These are phyloP conservation scores for Philopotamus ludificatus DNA, from an alignment of 1,140 invertebrate genomes.

Conservation along the genomic window DNA sequence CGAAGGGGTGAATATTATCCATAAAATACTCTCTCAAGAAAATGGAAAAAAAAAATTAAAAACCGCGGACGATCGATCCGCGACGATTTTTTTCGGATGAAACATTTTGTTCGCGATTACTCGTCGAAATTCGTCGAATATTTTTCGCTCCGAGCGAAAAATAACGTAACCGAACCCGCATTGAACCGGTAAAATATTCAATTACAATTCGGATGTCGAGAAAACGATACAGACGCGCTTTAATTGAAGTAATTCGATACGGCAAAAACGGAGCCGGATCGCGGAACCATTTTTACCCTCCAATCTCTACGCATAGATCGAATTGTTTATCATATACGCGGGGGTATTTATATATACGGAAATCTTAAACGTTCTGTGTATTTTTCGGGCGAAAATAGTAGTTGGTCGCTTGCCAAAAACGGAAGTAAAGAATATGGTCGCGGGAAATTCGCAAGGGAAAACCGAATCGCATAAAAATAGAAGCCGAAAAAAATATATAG, in stretches of 20 bases:
- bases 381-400: background rate
- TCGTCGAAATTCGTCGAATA: too few relatives aligned
- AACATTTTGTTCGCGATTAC: too few relatives aligned
- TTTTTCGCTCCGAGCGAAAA: background rate
- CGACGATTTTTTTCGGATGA: too few relatives aligned
- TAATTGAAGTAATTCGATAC: background rate
- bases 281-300: too few relatives aligned
- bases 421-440: constrained; percentile 24
- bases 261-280: too few relatives aligned
- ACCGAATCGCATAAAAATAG: background rate
- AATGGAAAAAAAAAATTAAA: too few relatives aligned
- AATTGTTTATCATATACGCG: background rate
- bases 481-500: background rate
- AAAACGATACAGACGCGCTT: background rate
- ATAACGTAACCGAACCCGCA: background rate
- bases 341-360: background rate
- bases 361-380: background rate
- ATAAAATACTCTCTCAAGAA: too few relatives aligned
- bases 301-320: too few relatives aligned
- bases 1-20: too few relatives aligned
- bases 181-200: background rate
- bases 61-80: too few relatives aligned
- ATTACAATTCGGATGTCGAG: background rate
- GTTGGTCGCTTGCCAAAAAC: constrained; percentile 14
- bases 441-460: constrained; percentile 17